Evolutionary conservation across 2,797 vertebrate species (phyloP).

Genomic region (Falco berigora): DNA sequence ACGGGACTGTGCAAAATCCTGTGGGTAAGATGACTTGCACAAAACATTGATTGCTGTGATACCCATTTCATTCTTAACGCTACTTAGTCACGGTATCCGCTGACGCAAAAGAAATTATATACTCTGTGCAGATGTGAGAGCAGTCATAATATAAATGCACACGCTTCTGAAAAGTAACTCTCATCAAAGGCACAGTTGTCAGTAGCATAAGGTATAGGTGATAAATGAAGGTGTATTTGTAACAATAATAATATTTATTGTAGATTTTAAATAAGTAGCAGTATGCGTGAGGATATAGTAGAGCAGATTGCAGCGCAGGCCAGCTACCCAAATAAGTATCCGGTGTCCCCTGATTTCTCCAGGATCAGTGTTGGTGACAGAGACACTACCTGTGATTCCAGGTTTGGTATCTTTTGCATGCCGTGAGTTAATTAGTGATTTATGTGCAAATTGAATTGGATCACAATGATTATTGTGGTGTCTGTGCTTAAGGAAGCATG

Average conservation of each 20-base stretch:
- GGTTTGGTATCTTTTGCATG: background rate
- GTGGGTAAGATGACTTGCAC: background rate
- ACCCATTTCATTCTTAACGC: background rate
- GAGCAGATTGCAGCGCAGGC: background rate
- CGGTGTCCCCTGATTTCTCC: background rate
- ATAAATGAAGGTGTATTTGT: background rate
- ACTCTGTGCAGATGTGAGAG: background rate
- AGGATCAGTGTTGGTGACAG: background rate
- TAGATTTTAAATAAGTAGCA: background rate
- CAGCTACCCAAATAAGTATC: background rate
- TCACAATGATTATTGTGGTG: background rate
- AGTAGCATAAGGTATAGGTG: fast-evolving
- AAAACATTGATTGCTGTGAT: background rate
- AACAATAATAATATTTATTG: background rate
- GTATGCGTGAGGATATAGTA: background rate
- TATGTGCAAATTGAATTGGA: background rate
- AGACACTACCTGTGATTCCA: background rate
- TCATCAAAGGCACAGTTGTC: background rate
- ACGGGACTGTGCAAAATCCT: background rate
- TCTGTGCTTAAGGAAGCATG: background rate
- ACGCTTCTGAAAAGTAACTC: background rate
- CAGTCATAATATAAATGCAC: background rate
- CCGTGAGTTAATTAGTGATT: background rate
- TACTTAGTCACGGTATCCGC: background rate
- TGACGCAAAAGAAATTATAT: background rate